phyloP scores from a whole-genome alignment of 1,140 invertebrate genomes.

The Diachasma alloeum region DNA sequence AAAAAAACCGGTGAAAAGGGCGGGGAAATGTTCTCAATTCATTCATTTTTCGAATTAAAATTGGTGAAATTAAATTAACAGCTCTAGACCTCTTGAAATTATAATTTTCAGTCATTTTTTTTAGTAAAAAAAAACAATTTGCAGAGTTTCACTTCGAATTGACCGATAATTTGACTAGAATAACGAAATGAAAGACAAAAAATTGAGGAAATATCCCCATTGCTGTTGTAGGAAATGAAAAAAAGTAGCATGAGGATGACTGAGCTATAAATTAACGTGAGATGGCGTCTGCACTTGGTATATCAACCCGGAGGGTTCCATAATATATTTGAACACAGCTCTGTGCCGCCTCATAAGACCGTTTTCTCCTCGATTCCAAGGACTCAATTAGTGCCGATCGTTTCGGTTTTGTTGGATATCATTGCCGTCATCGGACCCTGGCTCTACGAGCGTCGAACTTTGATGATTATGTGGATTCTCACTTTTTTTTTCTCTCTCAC shows the following conservation, averaged over 20 bases:
- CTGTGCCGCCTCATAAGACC: conserved; percentile 11
- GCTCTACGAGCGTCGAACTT: conserved; percentile 40
- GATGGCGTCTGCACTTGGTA: neutral
- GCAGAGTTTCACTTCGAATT: too few species aligned
- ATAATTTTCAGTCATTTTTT: too few species aligned
- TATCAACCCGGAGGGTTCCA: conserved; percentile 12
- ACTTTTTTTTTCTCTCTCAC: neutral
- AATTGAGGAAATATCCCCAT: too few species aligned
- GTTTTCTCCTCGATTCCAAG: conserved; percentile 49
- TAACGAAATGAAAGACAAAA: too few species aligned
- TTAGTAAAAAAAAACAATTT: too few species aligned
- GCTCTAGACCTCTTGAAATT: too few species aligned
- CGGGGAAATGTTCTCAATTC: too few species aligned
- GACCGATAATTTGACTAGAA: too few species aligned
- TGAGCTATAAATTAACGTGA: conserved; percentile 26
- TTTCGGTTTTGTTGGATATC: neutral
- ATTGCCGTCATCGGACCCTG: conserved; percentile 38
- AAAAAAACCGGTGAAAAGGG: too few species aligned
- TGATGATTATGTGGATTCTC: conserved; percentile 5
- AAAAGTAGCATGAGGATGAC: conserved; percentile 18
- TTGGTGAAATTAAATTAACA: too few species aligned
- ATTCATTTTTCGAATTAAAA: too few species aligned
- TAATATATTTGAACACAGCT: neutral
- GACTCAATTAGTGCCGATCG: conserved; percentile 34
- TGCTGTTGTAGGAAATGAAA: neutral